Base-by-base conservation (phyloP, 1,140 invertebrate species). In the Lysiphlebus fabarum region DNA sequence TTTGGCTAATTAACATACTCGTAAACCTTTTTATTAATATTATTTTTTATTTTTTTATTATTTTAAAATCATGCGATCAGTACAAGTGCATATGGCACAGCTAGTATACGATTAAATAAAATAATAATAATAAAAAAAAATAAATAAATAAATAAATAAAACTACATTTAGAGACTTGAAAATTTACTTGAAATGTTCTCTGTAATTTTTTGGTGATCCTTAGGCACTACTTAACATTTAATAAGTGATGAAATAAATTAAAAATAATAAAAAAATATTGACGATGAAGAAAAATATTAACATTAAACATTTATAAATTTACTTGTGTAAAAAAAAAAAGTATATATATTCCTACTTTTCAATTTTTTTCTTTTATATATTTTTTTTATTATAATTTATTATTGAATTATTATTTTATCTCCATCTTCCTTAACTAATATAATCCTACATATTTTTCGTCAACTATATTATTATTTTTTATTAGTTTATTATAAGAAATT, bases 61-160 rank as follows among this genome's bases (percentile, higher is more conserved):
- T 45, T n/a, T 12, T 9, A 45, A 45, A 12, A 7, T 45, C 43
- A 41, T 70, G 76, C 74, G 76, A 78, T 70, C 74, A 79, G 78
- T 78, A 80, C 76, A 80, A 80, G 78, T 80, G 78, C 78, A 65
- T 78, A 77, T 69, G 69, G 78, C 78, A 80, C 76, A 80, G 75
- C 78, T 80, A 78, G 77, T 78, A 80, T 80, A 80, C 76, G 77
- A 80, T 63, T 75, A 70, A 67, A 65, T 48, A 72, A 70, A 68
- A n/a, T n/a, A 63, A 59, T 41, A 57, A 42, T 58, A 65, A 67
- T 67, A 61, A 67, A 57, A 65, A 64, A 56, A 37, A 37, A 43
- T 14, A 34, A 66, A 65, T 67, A 65, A 67, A 66, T 70, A 50
- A 67, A 68, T 72, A 70, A 62, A 64, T 56, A 62, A 4, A 26